Percentiles rank a stretch among this genome's conserved stretches.
Conservation (phyloP, 2,888 invertebrate genomes). For the Penaeus monodon region DNA sequence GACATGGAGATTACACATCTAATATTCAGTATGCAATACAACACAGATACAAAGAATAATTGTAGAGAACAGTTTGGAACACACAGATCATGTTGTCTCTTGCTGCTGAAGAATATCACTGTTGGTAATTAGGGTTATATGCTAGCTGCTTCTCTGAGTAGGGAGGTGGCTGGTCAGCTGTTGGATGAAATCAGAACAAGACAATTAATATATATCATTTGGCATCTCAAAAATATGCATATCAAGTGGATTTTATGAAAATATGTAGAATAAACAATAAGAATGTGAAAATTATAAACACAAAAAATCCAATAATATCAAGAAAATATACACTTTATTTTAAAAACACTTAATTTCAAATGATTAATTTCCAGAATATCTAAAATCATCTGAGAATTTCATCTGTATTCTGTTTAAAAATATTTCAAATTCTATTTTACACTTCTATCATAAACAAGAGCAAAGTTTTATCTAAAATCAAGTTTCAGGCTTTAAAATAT, state of each 20-base stretch:
- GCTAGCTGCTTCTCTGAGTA: conserved; percentile 58
- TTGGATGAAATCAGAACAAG: not conserved
- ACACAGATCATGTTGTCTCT: too few species aligned
- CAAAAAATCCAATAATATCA: not conserved
- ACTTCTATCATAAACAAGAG: too few species aligned
- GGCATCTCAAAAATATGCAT: too few species aligned
- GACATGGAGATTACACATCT: not conserved
- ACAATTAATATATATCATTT: not conserved
- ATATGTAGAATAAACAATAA: not conserved
- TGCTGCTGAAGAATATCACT: conserved; percentile 9
- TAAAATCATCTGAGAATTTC: too few species aligned
- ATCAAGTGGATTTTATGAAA: not conserved
- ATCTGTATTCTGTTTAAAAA: too few species aligned
- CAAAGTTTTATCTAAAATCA: too few species aligned
- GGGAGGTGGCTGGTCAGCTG: conserved; percentile 49
- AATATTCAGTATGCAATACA: not conserved
- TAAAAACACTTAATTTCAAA: too few species aligned
- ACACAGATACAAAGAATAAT: not conserved
- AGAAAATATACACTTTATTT: too few species aligned
- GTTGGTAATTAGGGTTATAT: conserved; percentile 56
- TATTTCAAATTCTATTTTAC: too few species aligned
- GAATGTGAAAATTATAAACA: not conserved
- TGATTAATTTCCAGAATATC: too few species aligned
- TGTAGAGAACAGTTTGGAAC: too few species aligned
- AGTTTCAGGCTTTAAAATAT: too few species aligned